These are phyloP conservation scores for Punctoribates punctum DNA, from an alignment of 2,888 invertebrate species.

Conservation along the genomic window DNA sequence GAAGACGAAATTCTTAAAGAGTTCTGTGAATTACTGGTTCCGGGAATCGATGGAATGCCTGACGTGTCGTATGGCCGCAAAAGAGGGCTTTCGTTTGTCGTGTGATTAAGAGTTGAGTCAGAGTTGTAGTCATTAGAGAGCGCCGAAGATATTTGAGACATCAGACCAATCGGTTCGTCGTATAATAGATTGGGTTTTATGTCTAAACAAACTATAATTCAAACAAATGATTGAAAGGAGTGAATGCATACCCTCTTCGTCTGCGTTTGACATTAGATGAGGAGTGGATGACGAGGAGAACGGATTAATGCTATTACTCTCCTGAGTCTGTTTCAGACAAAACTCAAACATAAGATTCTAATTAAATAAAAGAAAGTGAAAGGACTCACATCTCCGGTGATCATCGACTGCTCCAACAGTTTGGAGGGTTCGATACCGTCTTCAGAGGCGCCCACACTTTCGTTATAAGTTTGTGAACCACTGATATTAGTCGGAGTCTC, in stretches of 20 bases:
- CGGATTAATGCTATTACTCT: conserved; percentile 30
- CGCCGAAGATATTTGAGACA: conserved; percentile 34
- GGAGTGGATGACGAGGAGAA: not conserved
- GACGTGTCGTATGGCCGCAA: conserved; percentile 20
- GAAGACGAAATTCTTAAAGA: not conserved
- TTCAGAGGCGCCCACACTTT: conserved; percentile 27
- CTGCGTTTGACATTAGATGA: conserved; percentile 4
- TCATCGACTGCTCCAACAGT: conserved; percentile 41
- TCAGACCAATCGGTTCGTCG: conserved; percentile 25
- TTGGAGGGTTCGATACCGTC: conserved; percentile 37
- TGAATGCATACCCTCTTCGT: conserved; percentile 14
- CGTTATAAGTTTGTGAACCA: conserved; percentile 17
- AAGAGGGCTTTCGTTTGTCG: not conserved
- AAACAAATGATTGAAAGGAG: not conserved
- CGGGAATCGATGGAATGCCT: conserved; percentile 32
- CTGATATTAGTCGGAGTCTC: conserved; percentile 22
- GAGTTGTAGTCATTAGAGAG: not conserved
- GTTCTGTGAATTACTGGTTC: conserved; percentile 37
- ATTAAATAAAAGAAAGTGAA: not conserved
- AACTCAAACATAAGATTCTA: not conserved
- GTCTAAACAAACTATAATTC: not conserved
- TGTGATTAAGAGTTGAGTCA: conserved; percentile 29
- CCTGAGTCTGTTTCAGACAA: conserved; percentile 7
- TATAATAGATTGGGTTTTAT: conserved; percentile 23
- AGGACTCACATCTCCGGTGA: conserved; percentile 37